Evolutionary conservation across 2,888 invertebrate species (phyloP).

Genomic region (Seira sanloemensis): DNA sequence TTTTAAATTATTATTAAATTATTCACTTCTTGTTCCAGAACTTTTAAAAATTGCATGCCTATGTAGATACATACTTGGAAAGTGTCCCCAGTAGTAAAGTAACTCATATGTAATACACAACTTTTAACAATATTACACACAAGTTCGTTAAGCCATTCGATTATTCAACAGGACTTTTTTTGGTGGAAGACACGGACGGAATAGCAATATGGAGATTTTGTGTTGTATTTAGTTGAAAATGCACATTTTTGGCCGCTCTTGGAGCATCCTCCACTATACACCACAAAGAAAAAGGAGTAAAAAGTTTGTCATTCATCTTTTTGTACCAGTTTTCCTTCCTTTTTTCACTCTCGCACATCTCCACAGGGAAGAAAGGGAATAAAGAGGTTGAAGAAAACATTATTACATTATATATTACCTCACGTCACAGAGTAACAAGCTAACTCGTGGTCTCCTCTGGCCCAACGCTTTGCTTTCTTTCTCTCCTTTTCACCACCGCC

Average conservation of each 20-base stretch:
- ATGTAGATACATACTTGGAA: too few species aligned
- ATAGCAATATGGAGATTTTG: too few species aligned
- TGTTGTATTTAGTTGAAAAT: too few species aligned
- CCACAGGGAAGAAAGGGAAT: slow-evolving; percentile 48
- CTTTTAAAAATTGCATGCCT: too few species aligned
- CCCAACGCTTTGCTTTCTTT: slow-evolving; percentile 64
- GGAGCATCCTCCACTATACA: background rate
- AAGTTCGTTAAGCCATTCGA: slow-evolving; percentile 57
- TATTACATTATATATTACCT: slow-evolving; percentile 65
- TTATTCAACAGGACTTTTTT: slow-evolving; percentile 55
- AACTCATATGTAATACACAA: slow-evolving; percentile 31
- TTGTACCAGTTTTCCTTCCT: slow-evolving; percentile 59
- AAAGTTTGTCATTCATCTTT: slow-evolving; percentile 59
- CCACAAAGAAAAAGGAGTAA: slow-evolving; percentile 40
- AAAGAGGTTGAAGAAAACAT: slow-evolving; percentile 54
- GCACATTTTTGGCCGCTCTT: too few species aligned
- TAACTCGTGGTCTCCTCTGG: slow-evolving; percentile 62
- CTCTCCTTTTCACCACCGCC: slow-evolving; percentile 51
- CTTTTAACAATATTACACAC: slow-evolving; percentile 6
- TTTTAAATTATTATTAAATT: too few species aligned
- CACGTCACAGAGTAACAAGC: slow-evolving; percentile 63
- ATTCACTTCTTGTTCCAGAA: too few species aligned
- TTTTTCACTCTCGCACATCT: slow-evolving; percentile 51
- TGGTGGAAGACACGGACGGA: too few species aligned
- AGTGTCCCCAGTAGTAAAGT: too few species aligned